Evolutionary conservation across 2,113 vertebrate species (phyloP).

Genomic region (Verasper variegatus): DNA sequence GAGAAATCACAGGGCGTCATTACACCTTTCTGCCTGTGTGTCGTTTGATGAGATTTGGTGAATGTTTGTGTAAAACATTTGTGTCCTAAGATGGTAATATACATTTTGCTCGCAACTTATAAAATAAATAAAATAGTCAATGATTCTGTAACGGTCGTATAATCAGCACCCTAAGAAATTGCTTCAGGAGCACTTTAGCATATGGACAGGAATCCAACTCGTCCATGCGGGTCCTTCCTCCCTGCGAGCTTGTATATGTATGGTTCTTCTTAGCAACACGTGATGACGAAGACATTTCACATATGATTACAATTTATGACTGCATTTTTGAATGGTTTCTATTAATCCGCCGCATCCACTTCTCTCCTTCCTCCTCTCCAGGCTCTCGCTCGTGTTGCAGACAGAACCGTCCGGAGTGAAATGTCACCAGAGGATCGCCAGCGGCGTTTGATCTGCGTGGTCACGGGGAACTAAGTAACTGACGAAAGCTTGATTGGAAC

Average conservation of each 20-base stretch:
- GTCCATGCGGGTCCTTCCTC: not conserved
- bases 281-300: conserved; percentile 49
- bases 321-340: conserved; percentile 60
- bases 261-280: conserved; percentile 44
- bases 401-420: conserved; percentile 18
- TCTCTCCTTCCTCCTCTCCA: conserved; percentile 14
- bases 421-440: conserved; percentile 32
- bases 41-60: conserved; percentile 63
- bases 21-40: conserved; percentile 68
- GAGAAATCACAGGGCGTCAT: conserved; percentile 75
- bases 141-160: not conserved
- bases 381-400: conserved; percentile 26
- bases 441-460: conserved; percentile 57
- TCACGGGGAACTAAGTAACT: conserved; percentile 68
- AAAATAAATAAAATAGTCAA: not conserved
- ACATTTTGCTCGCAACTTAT: too few relatives aligned
- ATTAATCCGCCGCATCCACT: conserved; percentile 49
- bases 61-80: conserved; percentile 60
- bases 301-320: conserved; percentile 71
- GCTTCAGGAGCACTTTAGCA: not conserved
- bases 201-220: not conserved
- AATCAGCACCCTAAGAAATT: not conserved
- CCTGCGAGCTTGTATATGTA: conserved; percentile 1
- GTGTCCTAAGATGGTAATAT: not conserved
- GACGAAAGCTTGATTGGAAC: conserved; percentile 76